Conservation (phyloP, 2,797 vertebrate genomes). For the Lagocephalus sceleratus region DNA sequence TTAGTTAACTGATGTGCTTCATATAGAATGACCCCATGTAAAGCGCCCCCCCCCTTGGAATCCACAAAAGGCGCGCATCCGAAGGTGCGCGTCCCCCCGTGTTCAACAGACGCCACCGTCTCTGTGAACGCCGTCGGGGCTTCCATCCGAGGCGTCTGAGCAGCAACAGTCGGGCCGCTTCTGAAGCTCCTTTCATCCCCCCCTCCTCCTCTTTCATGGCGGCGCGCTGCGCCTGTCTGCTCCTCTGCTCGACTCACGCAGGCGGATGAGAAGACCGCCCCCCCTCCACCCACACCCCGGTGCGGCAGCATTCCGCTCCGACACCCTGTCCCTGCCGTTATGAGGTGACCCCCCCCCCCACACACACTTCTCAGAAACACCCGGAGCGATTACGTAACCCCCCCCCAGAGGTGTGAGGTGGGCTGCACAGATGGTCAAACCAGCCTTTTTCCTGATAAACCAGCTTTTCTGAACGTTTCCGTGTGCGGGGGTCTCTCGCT, state of each 20-base stretch:
- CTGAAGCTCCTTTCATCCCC: conserved; percentile 50
- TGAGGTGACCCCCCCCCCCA: conserved; percentile 27
- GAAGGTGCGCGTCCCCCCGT: no score
- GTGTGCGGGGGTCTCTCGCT: neutral
- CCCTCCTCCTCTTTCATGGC: conserved; percentile 40
- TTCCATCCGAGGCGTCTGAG: conserved; percentile 12
- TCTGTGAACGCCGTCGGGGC: neutral
- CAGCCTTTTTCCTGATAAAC: conserved; percentile 7
- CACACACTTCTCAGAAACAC: conserved; percentile 35
- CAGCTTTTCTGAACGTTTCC: neutral
- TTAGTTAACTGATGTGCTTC: conserved; percentile 9
- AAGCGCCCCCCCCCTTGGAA: no score
- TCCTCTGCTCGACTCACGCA: conserved; percentile 14
- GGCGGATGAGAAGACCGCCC: conserved; percentile 24
- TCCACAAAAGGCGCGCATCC: no score
- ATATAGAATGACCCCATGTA: neutral
- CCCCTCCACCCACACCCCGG: no score
- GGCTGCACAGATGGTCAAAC: conserved; percentile 48
- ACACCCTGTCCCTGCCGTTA: conserved; percentile 4
- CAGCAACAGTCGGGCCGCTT: conserved; percentile 15
- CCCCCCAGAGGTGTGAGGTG: conserved; percentile 41
- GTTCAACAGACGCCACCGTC: conserved; percentile 55
- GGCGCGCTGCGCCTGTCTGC: conserved; percentile 38
- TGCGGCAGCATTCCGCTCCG: no score
- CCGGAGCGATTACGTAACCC: conserved; percentile 54